Evolutionary conservation across 1,140 invertebrate species (phyloP), one percentile per base, ranked within the genome.

Genomic region (Penaeus japonicus): DNA sequence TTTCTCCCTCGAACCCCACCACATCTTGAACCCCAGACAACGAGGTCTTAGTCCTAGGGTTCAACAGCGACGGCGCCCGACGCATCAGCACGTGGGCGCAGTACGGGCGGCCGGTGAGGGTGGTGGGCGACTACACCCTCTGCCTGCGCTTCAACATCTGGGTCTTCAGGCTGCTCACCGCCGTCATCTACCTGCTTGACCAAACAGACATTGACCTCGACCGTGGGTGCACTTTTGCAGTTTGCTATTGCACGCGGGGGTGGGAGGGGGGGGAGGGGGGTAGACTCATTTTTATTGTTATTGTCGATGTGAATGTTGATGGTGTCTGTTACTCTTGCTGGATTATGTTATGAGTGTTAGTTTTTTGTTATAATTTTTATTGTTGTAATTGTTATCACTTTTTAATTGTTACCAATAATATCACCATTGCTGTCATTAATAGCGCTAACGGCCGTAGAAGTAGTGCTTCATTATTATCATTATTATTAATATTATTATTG

Each of bases 91-190:
- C 89, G 35, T 89, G 77, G 84, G 77, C 77, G 10, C 57, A 39
- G 32, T 86, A 85, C 32, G 73, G 54, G 39, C 7, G 18, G 35
- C 7, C 57, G 32, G 89, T 89, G 27, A 20, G 24, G 2, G 4
- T 86, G 20, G 24, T 39, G 4, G 35, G 78, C 20, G 84, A 86
- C 77, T 89, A 85, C 84, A 85, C 89, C 77, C 59, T 89, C 32
- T 89, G 89, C 78, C 59, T 89, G 2, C 83, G 83, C 18, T 86
- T 89, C 62, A 89, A 86, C 62, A 82, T 89, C 59, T 62, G 78
- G 70, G 84, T 89, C 27, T 89, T 89, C 84, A 57, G 89, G 12
- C 77, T 89, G 18, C 89, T 89, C n/a, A 89, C 84, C 22, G 89
- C 89, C 59, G 83, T 89, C 55, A 54, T 89, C 57, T 89, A 89